A percentile compares a stretch with the other conserved stretches of the same genome.
Conservation (phyloP, 2,113 vertebrate species). For the Uropsilus gracilis region DNA sequence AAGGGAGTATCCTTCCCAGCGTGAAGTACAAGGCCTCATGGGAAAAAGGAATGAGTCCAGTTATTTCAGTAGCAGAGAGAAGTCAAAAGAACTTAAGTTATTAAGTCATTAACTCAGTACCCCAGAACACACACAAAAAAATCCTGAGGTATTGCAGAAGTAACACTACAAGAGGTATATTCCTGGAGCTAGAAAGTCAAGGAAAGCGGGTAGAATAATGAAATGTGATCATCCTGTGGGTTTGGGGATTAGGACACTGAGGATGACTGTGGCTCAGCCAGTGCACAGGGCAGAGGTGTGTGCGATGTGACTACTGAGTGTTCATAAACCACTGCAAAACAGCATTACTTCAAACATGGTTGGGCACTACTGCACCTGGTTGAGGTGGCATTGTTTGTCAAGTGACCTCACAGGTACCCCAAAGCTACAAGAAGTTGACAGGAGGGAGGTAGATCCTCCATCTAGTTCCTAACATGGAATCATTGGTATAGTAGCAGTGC, state of each 20-base stretch:
- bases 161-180: neutral
- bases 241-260: neutral
- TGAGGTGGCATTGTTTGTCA: neutral
- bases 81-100: neutral
- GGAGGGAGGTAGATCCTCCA: neutral
- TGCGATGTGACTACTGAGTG: neutral
- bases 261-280: neutral
- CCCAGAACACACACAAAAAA: neutral
- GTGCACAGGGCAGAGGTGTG: neutral
- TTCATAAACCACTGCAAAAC: neutral
- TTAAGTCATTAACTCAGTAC: neutral
- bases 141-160: neutral
- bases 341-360: neutral
- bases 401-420: neutral
- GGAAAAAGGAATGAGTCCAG: neutral
- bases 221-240: neutral
- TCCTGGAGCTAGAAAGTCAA: neutral
- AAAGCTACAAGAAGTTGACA: neutral
- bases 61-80: neutral
- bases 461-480: neutral
- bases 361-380: rapidly evolving
- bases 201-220: neutral
- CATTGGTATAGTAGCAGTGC: neutral
- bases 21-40: neutral
- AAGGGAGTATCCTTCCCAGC: neutral